A percentile compares a stretch with the other conserved stretches of the same genome.
Evolutionary conservation across 1,140 invertebrate species (phyloP).

Genomic region (Sogatella furcifera): DNA sequence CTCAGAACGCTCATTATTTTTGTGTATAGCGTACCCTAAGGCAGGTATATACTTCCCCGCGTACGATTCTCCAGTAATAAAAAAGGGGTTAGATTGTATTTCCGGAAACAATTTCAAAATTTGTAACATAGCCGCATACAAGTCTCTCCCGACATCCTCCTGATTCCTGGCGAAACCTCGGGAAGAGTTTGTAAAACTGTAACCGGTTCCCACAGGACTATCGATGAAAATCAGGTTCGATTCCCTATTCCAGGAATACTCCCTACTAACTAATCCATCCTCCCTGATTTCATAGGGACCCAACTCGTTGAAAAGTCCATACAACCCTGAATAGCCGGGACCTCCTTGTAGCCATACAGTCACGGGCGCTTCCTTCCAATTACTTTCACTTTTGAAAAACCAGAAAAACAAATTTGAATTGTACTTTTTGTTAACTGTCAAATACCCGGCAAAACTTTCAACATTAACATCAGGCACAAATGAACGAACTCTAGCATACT

Average conservation of each 20-base stretch:
- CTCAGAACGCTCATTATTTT: constrained; percentile 45
- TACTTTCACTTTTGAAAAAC: constrained; percentile 53
- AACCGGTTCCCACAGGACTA: constrained; percentile 39
- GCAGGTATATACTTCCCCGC: constrained; percentile 75
- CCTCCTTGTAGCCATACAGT: constrained; percentile 67
- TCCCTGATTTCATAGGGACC: constrained; percentile 1
- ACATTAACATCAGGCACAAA: constrained; percentile 6
- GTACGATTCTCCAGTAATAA: constrained; percentile 77
- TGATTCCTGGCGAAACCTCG: constrained; percentile 54
- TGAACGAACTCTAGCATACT: constrained; percentile 6
- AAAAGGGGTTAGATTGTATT: constrained; percentile 52
- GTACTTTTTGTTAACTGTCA: constrained; percentile 55
- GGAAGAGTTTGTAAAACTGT: constrained; percentile 48
- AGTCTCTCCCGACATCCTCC: constrained; percentile 32
- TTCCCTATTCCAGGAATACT: constrained; percentile 34
- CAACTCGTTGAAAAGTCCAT: constrained; percentile 60
- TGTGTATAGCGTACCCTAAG: constrained; percentile 56
- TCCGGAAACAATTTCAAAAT: constrained; percentile 62
- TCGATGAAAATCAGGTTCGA: constrained; percentile 78
- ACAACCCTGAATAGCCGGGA: constrained; percentile 55
- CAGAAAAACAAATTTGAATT: constrained; percentile 58
- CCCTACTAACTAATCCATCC: constrained; percentile 29
- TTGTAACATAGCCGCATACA: constrained; percentile 33
- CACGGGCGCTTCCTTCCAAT: constrained; percentile 43
- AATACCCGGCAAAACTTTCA: constrained; percentile 47